Percentiles rank a stretch among this genome's conserved stretches.
phyloP scores from a whole-genome alignment of 2,113 vertebrate species.

The Pipa parva region DNA sequence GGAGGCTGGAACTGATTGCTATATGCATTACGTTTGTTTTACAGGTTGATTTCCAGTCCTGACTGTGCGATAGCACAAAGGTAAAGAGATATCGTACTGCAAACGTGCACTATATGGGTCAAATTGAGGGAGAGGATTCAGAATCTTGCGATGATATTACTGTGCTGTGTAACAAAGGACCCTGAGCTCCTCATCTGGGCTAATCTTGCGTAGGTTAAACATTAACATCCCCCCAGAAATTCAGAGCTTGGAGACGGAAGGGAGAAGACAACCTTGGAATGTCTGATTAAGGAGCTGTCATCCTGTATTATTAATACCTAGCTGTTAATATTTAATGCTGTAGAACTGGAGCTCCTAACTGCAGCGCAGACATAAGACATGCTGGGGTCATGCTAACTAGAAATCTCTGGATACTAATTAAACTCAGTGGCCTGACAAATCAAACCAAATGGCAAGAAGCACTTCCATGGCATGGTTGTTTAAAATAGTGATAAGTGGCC shows the following conservation, averaged over 20 bases:
- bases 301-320: slow-evolving; percentile 89
- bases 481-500: background rate
- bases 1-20: background rate
- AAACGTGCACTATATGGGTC: slow-evolving; percentile 56
- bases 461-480: background rate
- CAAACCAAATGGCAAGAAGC: slow-evolving; percentile 5
- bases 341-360: slow-evolving; percentile 72
- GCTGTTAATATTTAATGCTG: slow-evolving; percentile 94
- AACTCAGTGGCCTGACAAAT: slow-evolving; percentile 45
- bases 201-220: slow-evolving; percentile 31
- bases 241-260: slow-evolving; percentile 49
- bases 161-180: slow-evolving; percentile 68
- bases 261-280: slow-evolving; percentile 65
- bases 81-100: slow-evolving; percentile 67
- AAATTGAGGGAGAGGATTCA: slow-evolving; percentile 55
- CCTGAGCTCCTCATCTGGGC: slow-evolving; percentile 50
- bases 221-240: slow-evolving; percentile 55
- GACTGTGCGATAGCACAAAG: slow-evolving; percentile 63
- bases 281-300: slow-evolving; percentile 79
- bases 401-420: slow-evolving; percentile 53
- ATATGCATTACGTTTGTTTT: slow-evolving; percentile 33
- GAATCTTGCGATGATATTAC: slow-evolving; percentile 62
- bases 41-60: slow-evolving; percentile 71
- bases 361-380: slow-evolving; percentile 62
- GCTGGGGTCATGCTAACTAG: slow-evolving; percentile 57